Percentiles rank a stretch among this genome's conserved stretches.
Conservation (phyloP, 2,888 invertebrate genomes). For the Dermolepida albohirtum region DNA sequence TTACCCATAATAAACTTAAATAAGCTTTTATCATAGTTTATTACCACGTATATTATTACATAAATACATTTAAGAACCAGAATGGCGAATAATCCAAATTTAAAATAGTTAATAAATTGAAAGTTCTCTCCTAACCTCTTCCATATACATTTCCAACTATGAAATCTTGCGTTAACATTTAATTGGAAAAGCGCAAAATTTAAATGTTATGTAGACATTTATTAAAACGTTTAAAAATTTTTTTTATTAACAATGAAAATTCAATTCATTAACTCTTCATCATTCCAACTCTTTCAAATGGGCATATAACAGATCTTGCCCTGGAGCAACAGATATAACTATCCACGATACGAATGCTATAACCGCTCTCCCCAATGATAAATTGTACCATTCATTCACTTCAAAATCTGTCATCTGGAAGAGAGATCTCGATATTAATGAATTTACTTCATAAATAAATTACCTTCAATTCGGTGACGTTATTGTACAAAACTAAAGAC, state of each 20-base stretch:
- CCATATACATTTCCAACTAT: no score
- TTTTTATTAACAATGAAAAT: background rate
- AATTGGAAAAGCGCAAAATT: no score
- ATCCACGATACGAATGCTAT: slow-evolving; percentile 70
- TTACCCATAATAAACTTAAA: no score
- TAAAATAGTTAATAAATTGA: no score
- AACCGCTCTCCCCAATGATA: slow-evolving; percentile 72
- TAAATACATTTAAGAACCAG: no score
- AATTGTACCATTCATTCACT: slow-evolving; percentile 71
- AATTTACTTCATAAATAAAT: slow-evolving; percentile 11
- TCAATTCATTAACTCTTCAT: background rate
- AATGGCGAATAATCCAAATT: no score
- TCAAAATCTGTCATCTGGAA: slow-evolving; percentile 69
- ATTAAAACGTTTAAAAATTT: no score
- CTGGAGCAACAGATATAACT: slow-evolving; percentile 69
- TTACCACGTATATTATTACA: no score
- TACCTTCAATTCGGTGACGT: slow-evolving; percentile 47
- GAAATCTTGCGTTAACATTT: no score
- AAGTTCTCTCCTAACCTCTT: no score
- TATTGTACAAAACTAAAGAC: slow-evolving; percentile 53
- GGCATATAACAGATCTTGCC: slow-evolving; percentile 68
- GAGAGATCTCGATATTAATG: background rate
- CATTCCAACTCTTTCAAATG: slow-evolving; percentile 62
- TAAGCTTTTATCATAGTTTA: no score
- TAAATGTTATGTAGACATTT: no score